Evolutionary conservation across 2,797 vertebrate genomes (phyloP), one percentile per base, ranked within the genome.

Genomic region (Sebastes iracundus): DNA sequence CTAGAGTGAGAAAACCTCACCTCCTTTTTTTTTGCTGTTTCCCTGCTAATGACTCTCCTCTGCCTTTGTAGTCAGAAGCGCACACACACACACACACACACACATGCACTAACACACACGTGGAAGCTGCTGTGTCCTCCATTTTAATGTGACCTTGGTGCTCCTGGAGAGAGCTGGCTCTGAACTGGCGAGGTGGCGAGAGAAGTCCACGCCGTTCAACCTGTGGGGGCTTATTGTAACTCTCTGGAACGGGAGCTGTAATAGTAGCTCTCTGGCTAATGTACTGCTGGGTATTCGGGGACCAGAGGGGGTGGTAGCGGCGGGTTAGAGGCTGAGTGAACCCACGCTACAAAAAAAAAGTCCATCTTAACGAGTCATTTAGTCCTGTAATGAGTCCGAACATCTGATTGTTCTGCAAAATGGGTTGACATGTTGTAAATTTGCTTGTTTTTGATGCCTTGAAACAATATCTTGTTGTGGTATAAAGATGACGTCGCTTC

Each of bases 91-190:
- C 27, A 63, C 12, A 11, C 30, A 25, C 12, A 35, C 35, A 14
- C 35, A 38, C 35, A 38, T 14, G 35, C 35, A 38, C 35, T 22
- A 79, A 63, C 74, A 68, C 63, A 82, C 55, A 62, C 1, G 1
- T 7, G 4, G 59, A 82, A 23, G 62, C 70, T 71, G 79, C 82
- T 27, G 72, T 81, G 93, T 90, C 91, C 90, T 94, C 88, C 70
- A 82, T 87, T 91, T 89, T 88, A 73, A 79, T 70, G 75, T 92
- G 91, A 94, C 94, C 93, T 94, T 94, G 92, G 81, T 80, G 89
- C 89, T 93, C 87, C 86, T 83, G 84, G 72, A 86, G 88, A 84
- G 86, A 78, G 79, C 79, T 79, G 84, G 83, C 85, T 83, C 79
- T 85, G 86, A 82, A 86, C 79, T 65, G 81, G 84, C 6, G 60